Conservation (phyloP, 2,113 vertebrate genomes). For the Vulpes vulpes region DNA sequence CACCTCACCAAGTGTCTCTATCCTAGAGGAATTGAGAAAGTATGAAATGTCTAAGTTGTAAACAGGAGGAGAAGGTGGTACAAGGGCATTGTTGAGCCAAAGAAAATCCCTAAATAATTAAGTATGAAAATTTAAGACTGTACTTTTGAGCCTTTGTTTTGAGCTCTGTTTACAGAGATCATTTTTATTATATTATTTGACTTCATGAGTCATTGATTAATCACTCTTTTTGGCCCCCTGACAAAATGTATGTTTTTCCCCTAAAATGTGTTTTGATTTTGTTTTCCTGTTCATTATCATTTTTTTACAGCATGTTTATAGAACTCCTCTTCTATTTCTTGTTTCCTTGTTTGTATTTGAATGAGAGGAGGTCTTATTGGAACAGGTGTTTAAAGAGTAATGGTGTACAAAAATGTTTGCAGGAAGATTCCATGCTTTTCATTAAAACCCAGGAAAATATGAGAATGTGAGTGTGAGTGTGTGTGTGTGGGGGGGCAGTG, state of each 20-base stretch:
- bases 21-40: neutral
- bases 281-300: neutral
- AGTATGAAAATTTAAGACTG: neutral
- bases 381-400: neutral
- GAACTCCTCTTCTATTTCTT: neutral
- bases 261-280: neutral
- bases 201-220: neutral
- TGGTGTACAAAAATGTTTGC: neutral
- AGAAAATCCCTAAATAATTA: slow-evolving; percentile 52
- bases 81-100: neutral
- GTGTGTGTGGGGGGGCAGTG: neutral
- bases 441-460: neutral
- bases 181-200: neutral
- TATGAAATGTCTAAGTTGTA: neutral
- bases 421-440: neutral
- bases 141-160: neutral
- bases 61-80: neutral
- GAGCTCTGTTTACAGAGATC: neutral
- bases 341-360: neutral
- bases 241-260: neutral
- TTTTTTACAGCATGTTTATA: neutral
- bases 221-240: neutral
- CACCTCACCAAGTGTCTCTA: neutral
- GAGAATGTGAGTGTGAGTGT: neutral
- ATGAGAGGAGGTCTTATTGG: neutral